A percentile compares a stretch with the other conserved stretches of the same genome.
Conservation (phyloP, 2,888 invertebrate genomes). For the Diarsia brunnea region DNA sequence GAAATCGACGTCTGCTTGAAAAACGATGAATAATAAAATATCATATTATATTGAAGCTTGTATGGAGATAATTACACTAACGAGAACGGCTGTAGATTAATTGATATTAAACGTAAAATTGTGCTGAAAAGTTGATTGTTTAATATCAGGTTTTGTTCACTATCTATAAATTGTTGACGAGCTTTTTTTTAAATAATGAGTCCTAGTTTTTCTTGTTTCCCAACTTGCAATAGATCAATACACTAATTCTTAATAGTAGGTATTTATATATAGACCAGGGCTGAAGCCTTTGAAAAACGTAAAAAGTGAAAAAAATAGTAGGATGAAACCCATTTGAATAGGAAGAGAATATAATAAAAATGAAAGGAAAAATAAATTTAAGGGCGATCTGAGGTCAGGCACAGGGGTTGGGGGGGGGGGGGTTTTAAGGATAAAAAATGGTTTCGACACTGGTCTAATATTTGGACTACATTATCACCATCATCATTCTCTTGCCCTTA, state of each 20-base stretch:
- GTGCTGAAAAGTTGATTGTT: not conserved
- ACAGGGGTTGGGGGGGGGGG: too few species aligned
- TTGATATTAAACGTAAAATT: conserved; percentile 20
- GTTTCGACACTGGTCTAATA: too few species aligned
- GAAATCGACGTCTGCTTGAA: conserved; percentile 21
- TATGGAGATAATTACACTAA: conserved; percentile 10
- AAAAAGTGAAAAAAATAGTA: too few species aligned
- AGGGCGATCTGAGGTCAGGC: too few species aligned
- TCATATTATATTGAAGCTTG: conserved; percentile 3
- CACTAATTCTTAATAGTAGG: not conserved
- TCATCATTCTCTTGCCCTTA: too few species aligned
- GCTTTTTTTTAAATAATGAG: not conserved
- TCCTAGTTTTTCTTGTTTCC: not conserved
- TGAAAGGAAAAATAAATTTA: too few species aligned
- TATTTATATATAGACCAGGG: too few species aligned
- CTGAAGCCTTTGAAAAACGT: too few species aligned
- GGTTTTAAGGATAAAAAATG: too few species aligned
- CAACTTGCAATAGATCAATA: not conserved
- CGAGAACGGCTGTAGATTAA: not conserved
- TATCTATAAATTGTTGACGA: not conserved
- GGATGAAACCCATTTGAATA: too few species aligned
- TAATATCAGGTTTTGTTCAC: not conserved
- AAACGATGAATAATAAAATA: conserved; percentile 4
- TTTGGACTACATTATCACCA: too few species aligned
- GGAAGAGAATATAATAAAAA: too few species aligned